These are phyloP conservation scores for Tautogolabrus adspersus DNA, from an alignment of 2,113 vertebrate genomes.

Conservation along the genomic window DNA sequence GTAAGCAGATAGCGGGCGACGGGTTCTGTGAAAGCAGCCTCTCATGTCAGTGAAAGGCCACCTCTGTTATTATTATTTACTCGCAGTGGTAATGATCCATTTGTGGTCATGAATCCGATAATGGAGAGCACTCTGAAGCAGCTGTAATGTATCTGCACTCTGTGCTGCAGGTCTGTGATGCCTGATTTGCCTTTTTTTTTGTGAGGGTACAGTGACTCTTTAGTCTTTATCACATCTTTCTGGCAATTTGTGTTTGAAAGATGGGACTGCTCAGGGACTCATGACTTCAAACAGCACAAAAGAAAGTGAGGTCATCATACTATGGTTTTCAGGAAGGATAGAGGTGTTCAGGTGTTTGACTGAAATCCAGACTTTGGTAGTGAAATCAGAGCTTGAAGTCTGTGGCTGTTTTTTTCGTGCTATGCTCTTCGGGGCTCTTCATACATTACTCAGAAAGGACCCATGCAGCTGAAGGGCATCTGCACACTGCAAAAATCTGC, in stretches of 20 bases:
- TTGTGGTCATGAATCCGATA: conserved; percentile 42
- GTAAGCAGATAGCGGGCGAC: conserved; percentile 46
- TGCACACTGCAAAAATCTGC: conserved; percentile 33
- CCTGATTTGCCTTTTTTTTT: conserved; percentile 12
- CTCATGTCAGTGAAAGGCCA: conserved; percentile 45
- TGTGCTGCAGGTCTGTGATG: conserved; percentile 27
- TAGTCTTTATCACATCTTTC: conserved; percentile 21
- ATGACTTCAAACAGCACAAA: conserved; percentile 31
- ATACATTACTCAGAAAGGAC: conserved; percentile 34
- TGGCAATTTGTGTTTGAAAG: conserved; percentile 32
- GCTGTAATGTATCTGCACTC: conserved; percentile 38
- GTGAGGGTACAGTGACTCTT: conserved; percentile 18
- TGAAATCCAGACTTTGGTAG: not conserved
- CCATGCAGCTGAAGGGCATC: conserved; percentile 55
- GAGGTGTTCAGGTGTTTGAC: conserved; percentile 22
- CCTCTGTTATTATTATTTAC: conserved; percentile 63
- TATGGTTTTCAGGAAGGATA: conserved; percentile 17
- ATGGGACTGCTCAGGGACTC: conserved; percentile 20
- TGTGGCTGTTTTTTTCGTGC: not conserved
- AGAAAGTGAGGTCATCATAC: conserved; percentile 1
- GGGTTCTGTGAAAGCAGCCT: conserved; percentile 21
- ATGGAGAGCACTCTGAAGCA: conserved; percentile 33
- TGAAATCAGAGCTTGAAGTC: conserved; percentile 2
- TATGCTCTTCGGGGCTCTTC: conserved; percentile 27
- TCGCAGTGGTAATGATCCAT: conserved; percentile 42